Conservation (phyloP, 2,888 invertebrate genomes). For the Amiota minor region DNA sequence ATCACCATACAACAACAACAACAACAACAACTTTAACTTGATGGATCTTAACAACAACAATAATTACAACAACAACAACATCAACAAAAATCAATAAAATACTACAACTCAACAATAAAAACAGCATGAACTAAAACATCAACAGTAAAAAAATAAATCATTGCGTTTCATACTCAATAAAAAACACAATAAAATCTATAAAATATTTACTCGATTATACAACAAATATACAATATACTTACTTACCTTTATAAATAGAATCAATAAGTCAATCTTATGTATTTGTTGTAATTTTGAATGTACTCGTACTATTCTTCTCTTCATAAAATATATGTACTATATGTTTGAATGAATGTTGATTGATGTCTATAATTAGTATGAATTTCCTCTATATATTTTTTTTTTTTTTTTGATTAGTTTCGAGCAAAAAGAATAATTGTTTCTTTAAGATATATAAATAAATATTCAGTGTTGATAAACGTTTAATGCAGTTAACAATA, state of each 20-base stretch:
- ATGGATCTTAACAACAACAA: constrained; percentile 31
- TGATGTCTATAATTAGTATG: too few species aligned
- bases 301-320: constrained; percentile 1
- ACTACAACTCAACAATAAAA: constrained; percentile 26
- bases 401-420: too few species aligned
- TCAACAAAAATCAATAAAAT: constrained; percentile 29
- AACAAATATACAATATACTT: constrained; percentile 31
- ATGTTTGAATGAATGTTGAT: too few species aligned
- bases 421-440: too few species aligned
- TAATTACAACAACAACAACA: constrained; percentile 34
- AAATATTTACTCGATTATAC: constrained; percentile 33
- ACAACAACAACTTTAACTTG: constrained; percentile 23
- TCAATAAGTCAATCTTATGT: neutral
- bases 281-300: constrained; percentile 25
- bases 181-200: too few species aligned
- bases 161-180: constrained; percentile 18
- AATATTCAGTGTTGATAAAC: too few species aligned
- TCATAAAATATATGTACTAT: too few species aligned
- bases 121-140: constrained; percentile 23
- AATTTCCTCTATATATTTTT: too few species aligned
- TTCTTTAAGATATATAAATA: too few species aligned
- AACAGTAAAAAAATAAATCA: constrained; percentile 7
- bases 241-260: neutral
- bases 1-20: constrained; percentile 29
- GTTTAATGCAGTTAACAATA: too few species aligned